phyloP scores from a whole-genome alignment of 2,888 invertebrate genomes.

The Lithosia quadra region DNA sequence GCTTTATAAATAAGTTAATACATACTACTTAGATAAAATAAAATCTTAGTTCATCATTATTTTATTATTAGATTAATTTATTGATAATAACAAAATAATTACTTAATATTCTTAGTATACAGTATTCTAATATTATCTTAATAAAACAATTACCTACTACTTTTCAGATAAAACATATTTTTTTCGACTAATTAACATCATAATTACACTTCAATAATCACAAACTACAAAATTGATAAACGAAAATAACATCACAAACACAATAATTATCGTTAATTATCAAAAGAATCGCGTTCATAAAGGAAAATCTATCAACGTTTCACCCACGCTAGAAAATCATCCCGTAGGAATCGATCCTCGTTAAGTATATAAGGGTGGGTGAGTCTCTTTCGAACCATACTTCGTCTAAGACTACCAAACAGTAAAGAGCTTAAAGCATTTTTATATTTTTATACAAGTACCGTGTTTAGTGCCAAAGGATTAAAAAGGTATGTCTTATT shows the following conservation, averaged over 20 bases:
- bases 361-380: slow-evolving; percentile 38
- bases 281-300: background rate
- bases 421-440: slow-evolving; percentile 35
- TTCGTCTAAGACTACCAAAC: slow-evolving; percentile 30
- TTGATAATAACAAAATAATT: no score
- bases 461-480: slow-evolving; percentile 36
- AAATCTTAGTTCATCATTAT: no score
- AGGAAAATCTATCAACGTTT: slow-evolving; percentile 18
- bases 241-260: background rate
- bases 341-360: slow-evolving; percentile 23
- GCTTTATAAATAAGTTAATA: no score
- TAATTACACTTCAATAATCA: background rate
- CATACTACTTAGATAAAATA: no score
- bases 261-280: background rate
- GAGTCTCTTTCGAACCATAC: slow-evolving; percentile 29
- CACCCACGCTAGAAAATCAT: slow-evolving; percentile 12
- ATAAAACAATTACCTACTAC: background rate
- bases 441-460: slow-evolving; percentile 43
- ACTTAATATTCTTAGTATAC: no score
- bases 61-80: no score
- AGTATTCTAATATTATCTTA: no score
- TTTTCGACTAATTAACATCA: background rate
- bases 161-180: no score
- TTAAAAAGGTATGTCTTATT: slow-evolving; percentile 20
- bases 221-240: background rate